Percentiles rank a stretch among this genome's conserved stretches.
Evolutionary conservation across 1,140 invertebrate species (phyloP).

Genomic region (Atopsyche davidsoni): DNA sequence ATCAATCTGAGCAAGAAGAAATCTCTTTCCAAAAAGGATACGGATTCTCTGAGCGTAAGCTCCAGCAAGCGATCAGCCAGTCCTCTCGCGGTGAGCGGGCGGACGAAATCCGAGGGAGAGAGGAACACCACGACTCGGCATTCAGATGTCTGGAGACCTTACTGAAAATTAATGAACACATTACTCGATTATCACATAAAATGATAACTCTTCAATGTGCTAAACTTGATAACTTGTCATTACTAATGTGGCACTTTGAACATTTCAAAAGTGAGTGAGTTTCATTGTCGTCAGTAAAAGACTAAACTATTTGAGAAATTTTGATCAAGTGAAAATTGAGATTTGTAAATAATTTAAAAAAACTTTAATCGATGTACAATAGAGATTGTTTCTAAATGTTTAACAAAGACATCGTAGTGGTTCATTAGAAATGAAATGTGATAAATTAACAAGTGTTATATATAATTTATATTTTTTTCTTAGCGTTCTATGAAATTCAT

Average conservation of each 20-base stretch:
- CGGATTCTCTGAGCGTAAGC: conserved; percentile 40
- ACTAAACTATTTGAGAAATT: too few species aligned
- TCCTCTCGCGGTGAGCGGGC: conserved; percentile 20
- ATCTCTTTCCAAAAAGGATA: conserved; percentile 20
- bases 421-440: too few species aligned
- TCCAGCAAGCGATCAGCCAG: conserved; percentile 41
- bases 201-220: background rate
- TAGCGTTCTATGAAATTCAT: too few species aligned
- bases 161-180: conserved; percentile 44
- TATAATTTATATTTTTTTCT: too few species aligned
- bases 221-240: background rate
- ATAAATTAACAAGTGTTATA: too few species aligned
- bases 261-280: conserved; percentile 4
- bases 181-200: too few species aligned
- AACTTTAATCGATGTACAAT: too few species aligned
- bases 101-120: conserved; percentile 31
- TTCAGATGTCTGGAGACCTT: conserved; percentile 56
- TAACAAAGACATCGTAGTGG: too few species aligned
- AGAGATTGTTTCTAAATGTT: too few species aligned
- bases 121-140: conserved; percentile 39
- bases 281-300: too few species aligned
- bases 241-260: conserved; percentile 3
- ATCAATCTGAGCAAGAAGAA: conserved; percentile 29
- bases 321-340: too few species aligned
- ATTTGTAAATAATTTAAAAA: too few species aligned